Evolutionary conservation across 2,797 vertebrate species (phyloP), one percentile per base, ranked within the genome.

Genomic region (Acipenser ruthenus): DNA sequence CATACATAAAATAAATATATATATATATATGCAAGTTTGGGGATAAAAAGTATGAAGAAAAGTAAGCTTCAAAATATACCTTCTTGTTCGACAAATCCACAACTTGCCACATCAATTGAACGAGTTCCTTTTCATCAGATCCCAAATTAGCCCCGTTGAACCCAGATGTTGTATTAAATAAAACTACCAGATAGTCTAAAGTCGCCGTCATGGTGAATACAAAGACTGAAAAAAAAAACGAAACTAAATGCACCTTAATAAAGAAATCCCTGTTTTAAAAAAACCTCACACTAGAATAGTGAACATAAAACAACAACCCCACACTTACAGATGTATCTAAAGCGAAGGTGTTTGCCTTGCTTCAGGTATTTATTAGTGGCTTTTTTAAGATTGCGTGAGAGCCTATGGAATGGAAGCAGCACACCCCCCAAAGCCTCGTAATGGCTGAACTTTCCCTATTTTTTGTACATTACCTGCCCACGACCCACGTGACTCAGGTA

Each of bases 121-220:
- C 86, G 62, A 95, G 79, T 77, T 97, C 95, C 79, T 92, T 91
- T 82, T 99, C 97, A 78, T 99, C 96, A 8, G 95, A 95, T 47
- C 96, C 96, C 82, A 99, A 78, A 69, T 89, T 86, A 51, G 90
- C 88, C 70, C 93, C 93, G 61, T 85, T 85, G 71, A 89, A 89
- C 73, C 97, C 97, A 75, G 94, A 93, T 80, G 95, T 98, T 78
- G 91, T 85, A 79, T 92, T 87, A 81, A 94, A 98, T 75, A 96
- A 74, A 79, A 96, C 87, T 87, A 92, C 95, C 90, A 99, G 82
- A 86, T 97, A 95, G 79, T 98, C 94, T 68, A 95, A 92, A 87
- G 95, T 87, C 72, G 92, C 88, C 84, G 94, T 96, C 96, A 98
- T 99, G 84, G 79, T 84, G 78, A 71, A 69, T 53, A 62, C 65